Evolutionary conservation across 2,113 vertebrate genomes (phyloP).

Genomic region (Redunca redunca): DNA sequence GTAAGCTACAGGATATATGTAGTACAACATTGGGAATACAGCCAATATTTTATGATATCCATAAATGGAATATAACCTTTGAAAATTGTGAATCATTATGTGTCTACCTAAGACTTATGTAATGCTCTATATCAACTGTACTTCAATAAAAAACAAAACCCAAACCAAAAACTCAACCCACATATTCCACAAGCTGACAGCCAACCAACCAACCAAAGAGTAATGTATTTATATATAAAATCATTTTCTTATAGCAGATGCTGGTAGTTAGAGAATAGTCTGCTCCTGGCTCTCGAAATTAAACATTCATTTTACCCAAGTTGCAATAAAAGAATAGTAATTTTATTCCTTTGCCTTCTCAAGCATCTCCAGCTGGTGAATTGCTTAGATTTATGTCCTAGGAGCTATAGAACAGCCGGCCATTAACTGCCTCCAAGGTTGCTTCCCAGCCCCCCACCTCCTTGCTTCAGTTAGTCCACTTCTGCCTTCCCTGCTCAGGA

Average conservation of each 20-base stretch:
- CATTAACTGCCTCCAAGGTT: not conserved
- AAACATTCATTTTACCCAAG: not conserved
- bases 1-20: not conserved
- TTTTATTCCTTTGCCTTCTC: constrained; percentile 14
- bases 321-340: not conserved
- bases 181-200: not conserved
- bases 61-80: not conserved
- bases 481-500: not conserved
- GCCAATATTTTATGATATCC: not conserved
- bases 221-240: not conserved
- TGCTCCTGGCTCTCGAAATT: not conserved
- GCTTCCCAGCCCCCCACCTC: fast-evolving
- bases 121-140: not conserved
- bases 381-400: not conserved
- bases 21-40: not conserved
- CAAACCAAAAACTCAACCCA: not conserved
- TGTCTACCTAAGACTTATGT: not conserved
- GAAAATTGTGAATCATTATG: not conserved
- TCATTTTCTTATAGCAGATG: not conserved
- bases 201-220: not conserved
- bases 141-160: not conserved
- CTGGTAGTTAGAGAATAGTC: not conserved
- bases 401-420: not conserved
- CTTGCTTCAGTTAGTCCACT: not conserved
- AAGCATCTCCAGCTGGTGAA: not conserved